Percentiles rank a stretch among this genome's conserved stretches.
Conservation (phyloP, 2,888 invertebrate species). For the Stenchaetothrips biformis region DNA sequence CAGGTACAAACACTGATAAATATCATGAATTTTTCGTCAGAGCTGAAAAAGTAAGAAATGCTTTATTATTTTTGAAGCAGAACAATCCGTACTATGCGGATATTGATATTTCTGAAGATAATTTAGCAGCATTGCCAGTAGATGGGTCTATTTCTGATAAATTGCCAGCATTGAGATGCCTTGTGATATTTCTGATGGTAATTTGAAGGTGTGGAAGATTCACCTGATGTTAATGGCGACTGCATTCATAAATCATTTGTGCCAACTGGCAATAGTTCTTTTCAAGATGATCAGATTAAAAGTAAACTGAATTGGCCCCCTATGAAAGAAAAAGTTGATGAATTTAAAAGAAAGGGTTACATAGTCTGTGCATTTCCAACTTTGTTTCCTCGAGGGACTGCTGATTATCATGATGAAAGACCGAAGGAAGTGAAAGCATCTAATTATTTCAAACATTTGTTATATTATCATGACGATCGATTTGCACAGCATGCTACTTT, state of each 20-base stretch:
- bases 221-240: too few species aligned
- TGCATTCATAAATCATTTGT: too few species aligned
- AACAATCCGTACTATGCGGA: conserved; percentile 27
- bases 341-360: conserved; percentile 30
- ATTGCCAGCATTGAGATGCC: too few species aligned
- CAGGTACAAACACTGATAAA: too few species aligned
- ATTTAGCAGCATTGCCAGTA: conserved; percentile 19
- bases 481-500: conserved; percentile 27
- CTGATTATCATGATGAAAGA: conserved; percentile 27
- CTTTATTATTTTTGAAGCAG: background rate
- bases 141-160: conserved; percentile 6
- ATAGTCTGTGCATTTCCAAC: conserved; percentile 32
- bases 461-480: conserved; percentile 26
- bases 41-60: too few species aligned
- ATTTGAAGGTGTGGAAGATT: too few species aligned
- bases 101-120: conserved; percentile 5
- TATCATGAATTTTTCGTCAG: too few species aligned
- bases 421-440: background rate
- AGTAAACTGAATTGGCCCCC: conserved; percentile 10
- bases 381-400: conserved; percentile 32
- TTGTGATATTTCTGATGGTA: too few species aligned
- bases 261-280: too few species aligned
- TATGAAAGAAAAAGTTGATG: conserved; percentile 14
- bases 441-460: conserved; percentile 28
- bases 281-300: too few species aligned